Conservation (phyloP, 2,113 vertebrate genomes). For the Triplophysa tibetana region DNA sequence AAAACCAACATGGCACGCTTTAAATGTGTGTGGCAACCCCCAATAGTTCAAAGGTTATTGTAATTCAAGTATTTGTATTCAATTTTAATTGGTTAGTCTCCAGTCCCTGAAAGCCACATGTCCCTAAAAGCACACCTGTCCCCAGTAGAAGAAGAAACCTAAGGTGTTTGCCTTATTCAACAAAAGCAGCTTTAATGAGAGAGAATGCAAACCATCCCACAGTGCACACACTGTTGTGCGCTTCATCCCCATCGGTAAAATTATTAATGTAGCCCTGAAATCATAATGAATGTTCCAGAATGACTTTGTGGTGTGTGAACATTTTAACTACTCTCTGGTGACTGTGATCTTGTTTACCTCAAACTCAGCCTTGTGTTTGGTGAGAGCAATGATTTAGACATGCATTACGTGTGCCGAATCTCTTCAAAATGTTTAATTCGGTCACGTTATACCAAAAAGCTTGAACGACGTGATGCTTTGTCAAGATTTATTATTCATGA, state of each 20-base stretch:
- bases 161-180: neutral
- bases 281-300: neutral
- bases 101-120: no score
- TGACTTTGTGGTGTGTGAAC: conserved; percentile 9
- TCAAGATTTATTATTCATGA: neutral
- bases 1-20: no score
- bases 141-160: no score
- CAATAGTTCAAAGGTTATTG: no score
- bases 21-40: no score
- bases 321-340: conserved; percentile 9
- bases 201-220: neutral
- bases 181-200: neutral
- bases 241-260: neutral
- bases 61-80: no score
- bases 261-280: conserved; percentile 11
- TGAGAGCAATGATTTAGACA: conserved; percentile 9
- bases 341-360: neutral
- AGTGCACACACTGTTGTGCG: conserved; percentile 6
- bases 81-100: no score
- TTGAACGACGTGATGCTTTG: neutral
- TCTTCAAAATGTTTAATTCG: neutral
- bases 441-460: neutral
- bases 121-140: no score
- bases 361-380: neutral
- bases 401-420: neutral